Base-by-base conservation (phyloP, 2,797 vertebrate species). In the Pempheris klunzingeri region DNA sequence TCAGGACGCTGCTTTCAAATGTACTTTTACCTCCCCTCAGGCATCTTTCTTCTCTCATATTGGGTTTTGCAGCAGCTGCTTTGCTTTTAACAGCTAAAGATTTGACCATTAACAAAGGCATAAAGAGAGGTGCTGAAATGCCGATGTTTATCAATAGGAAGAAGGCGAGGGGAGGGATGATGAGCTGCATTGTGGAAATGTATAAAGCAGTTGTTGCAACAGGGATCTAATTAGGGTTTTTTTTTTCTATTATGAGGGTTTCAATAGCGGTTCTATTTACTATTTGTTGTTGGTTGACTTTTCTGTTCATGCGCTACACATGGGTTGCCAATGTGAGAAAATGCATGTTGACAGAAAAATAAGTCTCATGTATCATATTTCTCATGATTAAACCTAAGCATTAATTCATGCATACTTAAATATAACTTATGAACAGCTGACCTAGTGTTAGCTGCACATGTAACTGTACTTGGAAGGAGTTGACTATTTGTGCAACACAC, bases 91-190 rank as follows among this genome's bases (percentile, higher is more conserved):
- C 18, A 49, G 38, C 50, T 36, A 47, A 62, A 57, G 26, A 77
- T 82, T 54, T 85, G 55, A 80, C 57, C 53, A 39, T 66, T 80
- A 72, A 68, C 63, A 32, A 71, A 52, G 44, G 52, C 28, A 36
- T 58, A 53, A 26, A 65, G 18, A 43, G 46, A 69, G 32, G 38
- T 36, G 50, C 14, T 47, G 47, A 34, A 36, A 46, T 53, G 10
- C 36, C 43, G 59, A n/a, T 18, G 41, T 55, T 47, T 65, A 13
- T 39, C 38, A 34, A 5, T 15, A 34, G 18, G n/a, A 60, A 53
- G 53, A 49, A 34, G 24, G 11, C 55, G 44, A 60, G 57, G n/a
- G 41, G 26, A 44, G 17, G 8, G 54, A 62, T 53, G 60, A 62
- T 22, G 34, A 22, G 44, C 32, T 53, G 46, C 34, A 47, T 30